Percentiles rank a stretch among this genome's conserved stretches.
Conservation (phyloP, 2,888 invertebrate genomes). For the Diaphora mendica region DNA sequence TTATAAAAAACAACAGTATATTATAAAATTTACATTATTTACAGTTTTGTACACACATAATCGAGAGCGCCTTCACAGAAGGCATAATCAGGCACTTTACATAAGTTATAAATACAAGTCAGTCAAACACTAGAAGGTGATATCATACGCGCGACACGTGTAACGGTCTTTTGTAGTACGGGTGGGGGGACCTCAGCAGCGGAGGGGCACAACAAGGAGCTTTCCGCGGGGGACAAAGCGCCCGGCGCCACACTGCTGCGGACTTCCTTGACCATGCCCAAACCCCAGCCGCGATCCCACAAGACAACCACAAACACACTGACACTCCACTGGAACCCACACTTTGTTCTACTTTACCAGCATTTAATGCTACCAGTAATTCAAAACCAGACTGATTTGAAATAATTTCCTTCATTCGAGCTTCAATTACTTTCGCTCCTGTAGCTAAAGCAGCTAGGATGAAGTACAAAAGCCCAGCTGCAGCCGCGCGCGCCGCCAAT, state of each 20-base stretch:
- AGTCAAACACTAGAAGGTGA: constrained; percentile 30
- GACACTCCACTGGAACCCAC: constrained; percentile 79
- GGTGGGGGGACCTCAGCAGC: constrained; percentile 70
- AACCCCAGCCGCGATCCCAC: constrained; percentile 89
- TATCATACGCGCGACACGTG: constrained; percentile 79
- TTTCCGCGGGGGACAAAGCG: constrained; percentile 81
- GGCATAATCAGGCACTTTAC: constrained; percentile 68
- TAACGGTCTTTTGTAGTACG: constrained; percentile 78
- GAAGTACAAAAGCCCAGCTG: constrained; percentile 92
- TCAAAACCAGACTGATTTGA: constrained; percentile 73
- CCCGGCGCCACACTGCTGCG: constrained; percentile 88
- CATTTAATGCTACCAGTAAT: constrained; percentile 82
- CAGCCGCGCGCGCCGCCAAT: constrained; percentile 91
- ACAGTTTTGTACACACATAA: constrained; percentile 71
- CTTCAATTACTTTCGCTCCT: constrained; percentile 89
- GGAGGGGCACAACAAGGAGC: constrained; percentile 74
- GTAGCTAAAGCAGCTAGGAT: constrained; percentile 90
- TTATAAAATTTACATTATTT: constrained; percentile 77
- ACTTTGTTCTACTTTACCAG: constrained; percentile 58
- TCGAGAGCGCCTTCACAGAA: constrained; percentile 84
- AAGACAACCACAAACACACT: constrained; percentile 87
- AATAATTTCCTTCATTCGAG: constrained; percentile 76
- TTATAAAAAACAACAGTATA: constrained; percentile 81
- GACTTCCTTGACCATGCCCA: constrained; percentile 88
- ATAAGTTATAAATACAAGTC: constrained; percentile 45